phyloP scores from a whole-genome alignment of 2,113 vertebrate species.

The Psilopsiagon aurifrons region DNA sequence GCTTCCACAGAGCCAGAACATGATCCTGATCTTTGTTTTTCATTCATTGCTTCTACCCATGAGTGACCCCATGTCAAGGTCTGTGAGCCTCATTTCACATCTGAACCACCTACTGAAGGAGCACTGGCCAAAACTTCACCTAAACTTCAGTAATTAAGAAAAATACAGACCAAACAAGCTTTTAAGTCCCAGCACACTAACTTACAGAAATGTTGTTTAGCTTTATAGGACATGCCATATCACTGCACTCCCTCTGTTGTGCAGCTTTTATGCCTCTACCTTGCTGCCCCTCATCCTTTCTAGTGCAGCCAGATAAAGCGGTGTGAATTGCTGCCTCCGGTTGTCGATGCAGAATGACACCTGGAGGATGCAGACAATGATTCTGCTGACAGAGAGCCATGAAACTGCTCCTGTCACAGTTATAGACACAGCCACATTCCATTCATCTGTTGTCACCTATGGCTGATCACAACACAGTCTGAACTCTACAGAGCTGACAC shows the following conservation, averaged over 20 bases:
- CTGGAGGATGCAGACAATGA: neutral
- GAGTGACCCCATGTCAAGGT: neutral
- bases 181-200: neutral
- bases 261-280: neutral
- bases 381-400: neutral
- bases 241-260: neutral
- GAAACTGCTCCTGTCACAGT: neutral
- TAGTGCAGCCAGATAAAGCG: neutral
- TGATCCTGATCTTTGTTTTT: neutral
- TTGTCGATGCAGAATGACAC: neutral
- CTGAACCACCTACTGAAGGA: neutral
- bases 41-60: neutral
- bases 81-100: neutral
- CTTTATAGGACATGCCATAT: neutral
- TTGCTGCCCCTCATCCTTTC: neutral
- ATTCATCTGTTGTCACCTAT: neutral
- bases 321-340: neutral
- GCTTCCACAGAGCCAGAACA: neutral
- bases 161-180: neutral
- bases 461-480: neutral
- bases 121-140: neutral
- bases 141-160: neutral
- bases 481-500: neutral
- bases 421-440: neutral
- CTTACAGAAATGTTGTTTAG: neutral